A percentile compares a stretch with the other conserved stretches of the same genome.
Evolutionary conservation across 35 echinoderm and acorn worm species (phyloP).

Genomic region (Heliocidaris tuberculata): DNA sequence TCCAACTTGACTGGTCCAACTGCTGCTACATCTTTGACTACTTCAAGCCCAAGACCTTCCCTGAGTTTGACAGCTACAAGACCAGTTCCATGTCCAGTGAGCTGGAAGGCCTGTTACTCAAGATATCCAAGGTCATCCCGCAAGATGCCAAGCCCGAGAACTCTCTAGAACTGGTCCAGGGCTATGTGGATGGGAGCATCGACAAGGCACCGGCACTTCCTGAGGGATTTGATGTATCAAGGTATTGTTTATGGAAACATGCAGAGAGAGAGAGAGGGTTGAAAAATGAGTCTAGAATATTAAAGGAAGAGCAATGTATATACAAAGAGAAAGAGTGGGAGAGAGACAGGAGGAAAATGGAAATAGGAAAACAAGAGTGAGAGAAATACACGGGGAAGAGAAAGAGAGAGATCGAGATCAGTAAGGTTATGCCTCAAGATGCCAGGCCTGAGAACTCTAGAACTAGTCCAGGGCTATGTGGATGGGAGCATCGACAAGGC

Average conservation of each 20-base stretch:
- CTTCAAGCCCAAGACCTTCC: constrained; percentile 92
- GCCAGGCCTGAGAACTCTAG: too few relatives aligned
- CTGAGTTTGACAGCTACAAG: constrained; percentile 98
- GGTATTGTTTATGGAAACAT: too few relatives aligned
- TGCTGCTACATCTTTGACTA: constrained; percentile 81
- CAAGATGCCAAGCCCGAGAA: constrained; percentile 46
- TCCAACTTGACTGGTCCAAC: constrained; percentile 71
- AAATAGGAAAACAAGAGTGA: too few relatives aligned
- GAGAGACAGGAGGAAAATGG: too few relatives aligned
- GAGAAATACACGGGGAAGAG: too few relatives aligned
- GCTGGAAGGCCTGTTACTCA: constrained; percentile 86
- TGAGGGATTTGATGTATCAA: neutral
- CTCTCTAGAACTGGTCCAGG: constrained; percentile 66
- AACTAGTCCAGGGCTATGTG: too few relatives aligned
- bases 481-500: constrained; percentile 68
- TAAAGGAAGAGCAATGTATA: too few relatives aligned
- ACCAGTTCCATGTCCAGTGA: constrained; percentile 93
- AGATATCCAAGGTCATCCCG: constrained; percentile 78
- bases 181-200: constrained; percentile 73
- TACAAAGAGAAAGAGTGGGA: too few relatives aligned
- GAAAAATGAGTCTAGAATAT: too few relatives aligned
- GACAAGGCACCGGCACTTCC: constrained; percentile 67
- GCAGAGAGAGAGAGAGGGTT: too few relatives aligned
- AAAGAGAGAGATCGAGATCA: too few relatives aligned
- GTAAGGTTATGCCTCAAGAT: too few relatives aligned